phyloP scores from a whole-genome alignment of 2,113 vertebrate genomes.

The Elachura formosa region DNA sequence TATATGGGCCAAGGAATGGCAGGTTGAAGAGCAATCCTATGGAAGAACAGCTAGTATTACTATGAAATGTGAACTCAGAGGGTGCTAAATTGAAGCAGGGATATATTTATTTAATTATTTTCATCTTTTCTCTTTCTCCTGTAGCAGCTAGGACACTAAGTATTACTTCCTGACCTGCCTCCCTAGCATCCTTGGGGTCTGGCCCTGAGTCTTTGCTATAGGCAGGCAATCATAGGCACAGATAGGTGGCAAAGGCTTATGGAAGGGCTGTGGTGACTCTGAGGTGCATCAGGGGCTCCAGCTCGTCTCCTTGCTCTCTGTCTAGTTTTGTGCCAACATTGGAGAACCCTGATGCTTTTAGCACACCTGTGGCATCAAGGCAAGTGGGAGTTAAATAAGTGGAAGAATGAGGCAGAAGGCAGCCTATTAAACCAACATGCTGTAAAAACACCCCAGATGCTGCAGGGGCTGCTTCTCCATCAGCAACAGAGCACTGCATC shows the following conservation, averaged over 20 bases:
- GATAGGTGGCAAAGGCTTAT: not conserved
- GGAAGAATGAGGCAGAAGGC: not conserved
- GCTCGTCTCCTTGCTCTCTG: not conserved
- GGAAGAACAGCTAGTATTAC: not conserved
- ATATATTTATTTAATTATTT: not conserved
- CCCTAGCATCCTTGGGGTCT: not conserved
- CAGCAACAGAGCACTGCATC: not conserved
- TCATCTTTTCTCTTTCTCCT: not conserved
- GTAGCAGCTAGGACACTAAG: not conserved
- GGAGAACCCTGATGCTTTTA: not conserved
- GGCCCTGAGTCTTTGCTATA: not conserved
- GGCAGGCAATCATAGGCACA: not conserved
- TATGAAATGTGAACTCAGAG: not conserved
- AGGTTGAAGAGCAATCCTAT: not conserved
- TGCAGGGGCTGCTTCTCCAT: not conserved
- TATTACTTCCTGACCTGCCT: not conserved
- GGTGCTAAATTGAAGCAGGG: not conserved
- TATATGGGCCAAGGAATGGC: not conserved
- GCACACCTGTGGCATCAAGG: not conserved
- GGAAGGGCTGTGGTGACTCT: not conserved
- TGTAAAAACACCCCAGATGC: not conserved
- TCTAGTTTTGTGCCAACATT: not conserved
- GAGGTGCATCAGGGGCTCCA: not conserved
- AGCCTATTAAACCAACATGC: not conserved
- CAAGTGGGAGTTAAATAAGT: not conserved